Percentiles rank a stretch among this genome's conserved stretches.
Conservation (phyloP, 1,140 invertebrate genomes). For the Drosophila truncata region DNA sequence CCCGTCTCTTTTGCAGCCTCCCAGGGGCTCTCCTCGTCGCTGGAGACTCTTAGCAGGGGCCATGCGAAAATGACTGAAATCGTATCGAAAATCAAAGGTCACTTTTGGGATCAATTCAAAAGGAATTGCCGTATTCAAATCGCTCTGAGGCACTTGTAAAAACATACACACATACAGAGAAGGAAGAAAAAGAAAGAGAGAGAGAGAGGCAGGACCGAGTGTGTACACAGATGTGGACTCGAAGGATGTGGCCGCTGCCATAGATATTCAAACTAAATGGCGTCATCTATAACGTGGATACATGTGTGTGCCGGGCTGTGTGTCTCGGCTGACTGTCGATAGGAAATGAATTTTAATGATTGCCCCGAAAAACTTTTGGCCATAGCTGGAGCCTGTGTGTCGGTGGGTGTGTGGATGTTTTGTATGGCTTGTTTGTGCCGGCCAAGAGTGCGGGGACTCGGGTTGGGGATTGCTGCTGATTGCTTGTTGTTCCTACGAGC, state of each 20-base stretch:
- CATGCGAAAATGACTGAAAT: constrained; percentile 81
- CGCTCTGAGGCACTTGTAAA: constrained; percentile 78
- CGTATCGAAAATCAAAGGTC: constrained; percentile 84
- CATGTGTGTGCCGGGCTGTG: constrained; percentile 28
- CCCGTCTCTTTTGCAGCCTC: constrained; percentile 6
- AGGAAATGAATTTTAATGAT: constrained; percentile 84
- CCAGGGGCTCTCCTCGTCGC: constrained; percentile 32
- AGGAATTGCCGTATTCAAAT: constrained; percentile 84
- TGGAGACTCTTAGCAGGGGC: constrained; percentile 75
- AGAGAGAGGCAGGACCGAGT: constrained; percentile 3
- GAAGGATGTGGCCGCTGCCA: constrained; percentile 60
- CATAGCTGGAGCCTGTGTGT: constrained; percentile 23
- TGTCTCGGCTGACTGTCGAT: constrained; percentile 74
- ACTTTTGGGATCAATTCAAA: constrained; percentile 84
- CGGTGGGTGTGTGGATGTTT: neutral
- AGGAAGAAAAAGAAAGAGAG: neutral
- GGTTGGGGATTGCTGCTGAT: constrained; percentile 20
- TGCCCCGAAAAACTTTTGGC: constrained; percentile 63
- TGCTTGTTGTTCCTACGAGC: constrained; percentile 46
- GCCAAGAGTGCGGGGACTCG: constrained; percentile 21
- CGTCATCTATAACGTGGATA: constrained; percentile 73
- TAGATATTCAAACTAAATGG: constrained; percentile 83
- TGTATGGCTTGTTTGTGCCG: constrained; percentile 63
- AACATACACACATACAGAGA: constrained; percentile 27
- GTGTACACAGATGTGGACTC: constrained; percentile 27